Evolutionary conservation across 2,797 vertebrate genomes (phyloP).

Genomic region (Rhinoraja longicauda): DNA sequence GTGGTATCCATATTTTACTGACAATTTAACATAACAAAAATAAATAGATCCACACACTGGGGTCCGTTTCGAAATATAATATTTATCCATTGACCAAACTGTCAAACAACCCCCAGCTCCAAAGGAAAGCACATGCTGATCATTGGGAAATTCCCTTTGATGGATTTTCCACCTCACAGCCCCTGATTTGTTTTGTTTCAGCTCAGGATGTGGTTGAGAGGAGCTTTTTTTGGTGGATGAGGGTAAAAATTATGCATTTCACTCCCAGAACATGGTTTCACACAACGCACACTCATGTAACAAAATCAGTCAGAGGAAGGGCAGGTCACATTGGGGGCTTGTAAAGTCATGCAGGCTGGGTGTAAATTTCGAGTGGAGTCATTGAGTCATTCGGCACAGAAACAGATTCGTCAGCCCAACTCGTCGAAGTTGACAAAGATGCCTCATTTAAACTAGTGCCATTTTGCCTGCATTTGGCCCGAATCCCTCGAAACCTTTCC

Average conservation of each 20-base stretch:
- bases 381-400: no score
- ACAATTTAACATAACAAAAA: constrained; percentile 26
- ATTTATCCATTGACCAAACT: background rate
- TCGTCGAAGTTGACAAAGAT: no score
- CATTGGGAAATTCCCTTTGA: background rate
- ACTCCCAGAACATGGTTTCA: background rate
- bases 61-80: background rate
- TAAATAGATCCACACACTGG: background rate
- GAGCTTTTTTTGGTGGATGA: background rate
- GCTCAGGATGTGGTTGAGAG: background rate
- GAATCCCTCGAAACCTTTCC: no score
- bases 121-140: background rate
- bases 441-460: no score
- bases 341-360: background rate
- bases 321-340: background rate
- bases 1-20: constrained; percentile 18
- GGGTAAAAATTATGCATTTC: background rate
- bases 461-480: no score
- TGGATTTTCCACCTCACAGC: background rate
- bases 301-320: background rate
- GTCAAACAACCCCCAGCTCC: background rate
- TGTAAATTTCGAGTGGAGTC: background rate
- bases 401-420: no score
- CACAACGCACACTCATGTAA: no score
- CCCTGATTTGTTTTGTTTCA: background rate